These are phyloP conservation scores for Cassiopea xamachana DNA, from an alignment of 30 jellyfish, hydroid and myxozoan genomes.

Conservation along the genomic window DNA sequence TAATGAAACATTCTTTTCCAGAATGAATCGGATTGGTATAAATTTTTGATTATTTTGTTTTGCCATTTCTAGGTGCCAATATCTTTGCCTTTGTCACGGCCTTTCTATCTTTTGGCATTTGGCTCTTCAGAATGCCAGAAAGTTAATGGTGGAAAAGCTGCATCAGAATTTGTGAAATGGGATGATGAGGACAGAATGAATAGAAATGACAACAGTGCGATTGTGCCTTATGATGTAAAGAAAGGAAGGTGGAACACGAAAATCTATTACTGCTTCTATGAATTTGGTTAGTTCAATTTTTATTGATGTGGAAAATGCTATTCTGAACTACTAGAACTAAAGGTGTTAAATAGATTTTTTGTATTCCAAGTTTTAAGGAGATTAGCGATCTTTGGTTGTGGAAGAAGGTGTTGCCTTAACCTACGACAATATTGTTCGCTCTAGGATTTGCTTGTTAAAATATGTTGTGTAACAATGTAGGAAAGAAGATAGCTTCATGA, in stretches of 20 bases:
- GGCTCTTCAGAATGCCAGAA: constrained; percentile 83
- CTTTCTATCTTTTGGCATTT: constrained; percentile 82
- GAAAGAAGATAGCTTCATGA: no score
- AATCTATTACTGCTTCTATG: constrained; percentile 80
- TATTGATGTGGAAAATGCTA: no score
- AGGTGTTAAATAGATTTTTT: no score
- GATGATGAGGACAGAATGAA: constrained; percentile 93
- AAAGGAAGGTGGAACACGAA: constrained; percentile 82
- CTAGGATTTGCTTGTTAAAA: no score
- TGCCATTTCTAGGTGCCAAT: constrained; percentile 53
- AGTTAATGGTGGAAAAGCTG: constrained; percentile 73
- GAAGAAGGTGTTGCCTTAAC: no score
- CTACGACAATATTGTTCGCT: no score
- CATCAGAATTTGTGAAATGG: constrained; percentile 83
- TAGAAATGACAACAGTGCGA: constrained; percentile 76
- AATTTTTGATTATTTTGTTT: neutral
- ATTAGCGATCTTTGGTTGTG: no score
- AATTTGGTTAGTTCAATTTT: constrained; percentile 59
- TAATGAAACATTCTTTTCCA: no score
- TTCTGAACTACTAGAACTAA: no score
- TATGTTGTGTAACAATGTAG: no score
- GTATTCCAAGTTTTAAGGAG: no score
- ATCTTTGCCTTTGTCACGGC: constrained; percentile 67
- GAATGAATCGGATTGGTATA: no score
- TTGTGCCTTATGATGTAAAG: constrained; percentile 77